Conservation (phyloP, 2,113 vertebrate species). For the Recurvirostra avosetta region DNA sequence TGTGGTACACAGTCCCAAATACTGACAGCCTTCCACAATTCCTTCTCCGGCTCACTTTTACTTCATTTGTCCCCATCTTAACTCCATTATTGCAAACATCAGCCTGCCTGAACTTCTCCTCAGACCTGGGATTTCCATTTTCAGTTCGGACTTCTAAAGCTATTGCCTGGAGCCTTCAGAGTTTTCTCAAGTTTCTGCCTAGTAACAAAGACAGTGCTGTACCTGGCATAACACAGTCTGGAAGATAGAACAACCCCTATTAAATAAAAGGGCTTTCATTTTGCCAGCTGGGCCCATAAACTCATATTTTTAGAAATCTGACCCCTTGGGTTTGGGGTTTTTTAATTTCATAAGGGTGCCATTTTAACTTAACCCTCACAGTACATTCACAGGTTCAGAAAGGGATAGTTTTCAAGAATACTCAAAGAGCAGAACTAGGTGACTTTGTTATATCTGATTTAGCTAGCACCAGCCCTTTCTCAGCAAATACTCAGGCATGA, state of each 20-base stretch:
- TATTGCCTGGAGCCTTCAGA: background rate
- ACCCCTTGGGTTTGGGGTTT: background rate
- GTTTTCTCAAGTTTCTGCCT: background rate
- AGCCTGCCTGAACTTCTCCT: background rate
- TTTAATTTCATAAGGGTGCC: background rate
- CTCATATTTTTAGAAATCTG: background rate
- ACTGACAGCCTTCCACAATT: background rate
- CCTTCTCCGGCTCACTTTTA: background rate
- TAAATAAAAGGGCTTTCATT: background rate
- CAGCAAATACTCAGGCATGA: background rate
- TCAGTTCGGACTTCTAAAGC: background rate
- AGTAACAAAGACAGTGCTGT: background rate
- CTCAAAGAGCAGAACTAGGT: background rate
- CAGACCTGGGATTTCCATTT: background rate
- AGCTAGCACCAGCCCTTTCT: background rate
- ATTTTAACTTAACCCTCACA: background rate
- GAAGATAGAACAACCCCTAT: background rate
- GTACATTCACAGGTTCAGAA: background rate
- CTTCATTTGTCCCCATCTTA: background rate
- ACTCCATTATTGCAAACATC: background rate
- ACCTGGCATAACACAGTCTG: fast-evolving
- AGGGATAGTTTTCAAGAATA: background rate
- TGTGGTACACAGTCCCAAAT: background rate
- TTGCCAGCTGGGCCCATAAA: background rate
- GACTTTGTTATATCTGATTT: background rate